phyloP scores from a whole-genome alignment of 2,888 invertebrate genomes.

The Microchrysa polita region DNA sequence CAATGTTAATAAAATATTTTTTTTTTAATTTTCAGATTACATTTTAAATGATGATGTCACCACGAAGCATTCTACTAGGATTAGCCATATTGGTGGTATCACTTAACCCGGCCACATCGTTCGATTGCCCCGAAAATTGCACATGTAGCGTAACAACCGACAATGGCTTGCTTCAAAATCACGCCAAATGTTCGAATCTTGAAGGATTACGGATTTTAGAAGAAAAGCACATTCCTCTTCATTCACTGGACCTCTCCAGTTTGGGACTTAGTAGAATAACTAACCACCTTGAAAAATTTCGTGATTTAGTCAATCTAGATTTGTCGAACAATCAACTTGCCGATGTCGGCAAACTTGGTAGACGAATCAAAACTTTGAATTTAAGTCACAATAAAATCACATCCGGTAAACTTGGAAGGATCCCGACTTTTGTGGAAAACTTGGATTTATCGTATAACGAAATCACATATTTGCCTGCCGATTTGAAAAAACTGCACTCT shows the following conservation, averaged over 20 bases:
- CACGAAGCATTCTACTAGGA: constrained; percentile 36
- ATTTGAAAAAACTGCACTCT: constrained; percentile 65
- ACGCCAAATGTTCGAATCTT: constrained; percentile 61
- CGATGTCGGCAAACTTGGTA: constrained; percentile 69
- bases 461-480: constrained; percentile 69
- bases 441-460: constrained; percentile 73
- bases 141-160: constrained; percentile 55
- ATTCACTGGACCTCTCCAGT: constrained; percentile 71
- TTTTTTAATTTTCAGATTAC: constrained; percentile 37
- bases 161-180: constrained; percentile 56
- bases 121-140: constrained; percentile 60
- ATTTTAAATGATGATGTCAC: constrained; percentile 39
- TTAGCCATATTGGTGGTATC: constrained; percentile 43
- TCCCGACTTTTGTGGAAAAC: constrained; percentile 70
- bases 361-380: constrained; percentile 70
- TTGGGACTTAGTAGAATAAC: constrained; percentile 70
- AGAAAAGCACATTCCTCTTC: constrained; percentile 57
- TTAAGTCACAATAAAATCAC: constrained; percentile 71
- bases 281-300: constrained; percentile 69
- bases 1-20: background rate
- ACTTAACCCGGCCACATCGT: constrained; percentile 45
- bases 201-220: constrained; percentile 54
- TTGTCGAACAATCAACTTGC: constrained; percentile 72
- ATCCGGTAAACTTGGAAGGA: constrained; percentile 66
- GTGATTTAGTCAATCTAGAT: constrained; percentile 71